Evolutionary conservation across 2,113 vertebrate species (phyloP).

Genomic region (Ceyx margarethae): DNA sequence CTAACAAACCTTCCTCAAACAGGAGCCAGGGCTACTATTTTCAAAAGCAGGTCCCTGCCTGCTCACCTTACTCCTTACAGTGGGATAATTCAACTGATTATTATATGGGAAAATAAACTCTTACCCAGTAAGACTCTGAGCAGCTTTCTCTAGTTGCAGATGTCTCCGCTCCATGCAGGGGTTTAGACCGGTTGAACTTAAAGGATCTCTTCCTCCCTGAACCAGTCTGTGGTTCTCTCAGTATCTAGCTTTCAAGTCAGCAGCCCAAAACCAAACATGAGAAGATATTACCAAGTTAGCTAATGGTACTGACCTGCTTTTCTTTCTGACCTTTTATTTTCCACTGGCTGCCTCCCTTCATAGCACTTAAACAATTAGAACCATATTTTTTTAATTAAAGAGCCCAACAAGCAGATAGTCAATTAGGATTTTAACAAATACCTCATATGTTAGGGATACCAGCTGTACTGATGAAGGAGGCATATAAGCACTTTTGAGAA

Average conservation of each 20-base stretch:
- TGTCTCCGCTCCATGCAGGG: not conserved
- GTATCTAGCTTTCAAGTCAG: not conserved
- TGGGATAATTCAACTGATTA: not conserved
- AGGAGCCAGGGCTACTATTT: not conserved
- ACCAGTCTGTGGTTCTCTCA: not conserved
- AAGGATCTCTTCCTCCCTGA: not conserved
- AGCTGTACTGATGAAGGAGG: not conserved
- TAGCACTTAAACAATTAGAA: not conserved
- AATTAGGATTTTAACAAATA: conserved; percentile 19
- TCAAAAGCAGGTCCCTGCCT: not conserved
- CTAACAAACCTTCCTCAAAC: not conserved
- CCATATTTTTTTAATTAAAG: conserved; percentile 30
- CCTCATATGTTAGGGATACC: not conserved
- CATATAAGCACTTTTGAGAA: not conserved
- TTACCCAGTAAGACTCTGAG: not conserved
- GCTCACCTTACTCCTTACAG: not conserved
- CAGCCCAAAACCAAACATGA: not conserved
- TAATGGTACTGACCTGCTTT: not conserved
- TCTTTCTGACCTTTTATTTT: conserved; percentile 26
- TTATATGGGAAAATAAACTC: not conserved
- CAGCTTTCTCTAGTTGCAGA: not conserved
- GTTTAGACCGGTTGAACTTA: not conserved
- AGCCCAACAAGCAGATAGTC: not conserved
- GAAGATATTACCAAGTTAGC: not conserved
- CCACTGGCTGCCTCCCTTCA: not conserved